Conservation (phyloP, 2,113 vertebrate species). For the Heterocephalus glaber region DNA sequence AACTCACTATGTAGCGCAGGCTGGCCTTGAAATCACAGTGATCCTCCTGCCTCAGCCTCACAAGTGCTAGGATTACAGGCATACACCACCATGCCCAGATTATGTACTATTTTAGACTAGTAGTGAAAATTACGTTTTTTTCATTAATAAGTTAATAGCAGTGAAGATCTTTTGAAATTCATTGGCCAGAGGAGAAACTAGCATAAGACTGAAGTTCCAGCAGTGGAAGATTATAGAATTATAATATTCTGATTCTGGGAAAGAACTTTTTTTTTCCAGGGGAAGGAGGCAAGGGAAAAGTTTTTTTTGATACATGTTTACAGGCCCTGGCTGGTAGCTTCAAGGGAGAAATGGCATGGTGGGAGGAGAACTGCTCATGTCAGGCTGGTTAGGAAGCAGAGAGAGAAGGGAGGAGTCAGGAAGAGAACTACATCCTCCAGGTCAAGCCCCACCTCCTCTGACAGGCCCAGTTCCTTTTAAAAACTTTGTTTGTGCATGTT, state of each 20-base stretch:
- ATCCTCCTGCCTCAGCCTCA: background rate
- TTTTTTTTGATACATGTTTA: background rate
- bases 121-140: conserved; percentile 25
- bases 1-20: background rate
- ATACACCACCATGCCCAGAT: background rate
- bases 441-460: background rate
- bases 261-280: background rate
- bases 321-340: background rate
- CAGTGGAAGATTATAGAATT: background rate
- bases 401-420: background rate
- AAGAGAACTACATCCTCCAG: background rate
- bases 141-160: background rate
- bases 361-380: background rate
- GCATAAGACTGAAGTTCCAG: background rate
- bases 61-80: background rate
- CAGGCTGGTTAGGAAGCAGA: background rate
- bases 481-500: background rate
- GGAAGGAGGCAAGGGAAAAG: background rate
- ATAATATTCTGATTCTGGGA: background rate
- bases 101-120: background rate
- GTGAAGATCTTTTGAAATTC: conserved; percentile 16
- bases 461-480: background rate
- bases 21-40: background rate
- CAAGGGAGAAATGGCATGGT: no score
- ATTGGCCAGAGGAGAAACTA: background rate